phyloP scores from a whole-genome alignment of 1,140 invertebrate genomes.

The Drosophila athabasca region DNA sequence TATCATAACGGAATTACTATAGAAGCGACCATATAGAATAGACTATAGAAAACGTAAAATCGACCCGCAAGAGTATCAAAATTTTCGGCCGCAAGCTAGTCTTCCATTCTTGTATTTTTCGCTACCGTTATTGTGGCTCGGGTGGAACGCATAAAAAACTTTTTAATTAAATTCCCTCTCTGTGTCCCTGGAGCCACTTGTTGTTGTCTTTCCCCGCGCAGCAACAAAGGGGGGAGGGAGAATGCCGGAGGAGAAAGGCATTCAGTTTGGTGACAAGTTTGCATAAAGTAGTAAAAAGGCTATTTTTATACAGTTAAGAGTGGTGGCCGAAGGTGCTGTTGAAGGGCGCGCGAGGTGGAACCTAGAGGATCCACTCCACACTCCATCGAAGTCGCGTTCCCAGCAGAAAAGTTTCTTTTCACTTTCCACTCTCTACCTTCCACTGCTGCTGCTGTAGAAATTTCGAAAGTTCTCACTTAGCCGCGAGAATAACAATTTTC shows the following conservation, averaged over 20 bases:
- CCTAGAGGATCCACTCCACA: not conserved
- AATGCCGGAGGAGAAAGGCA: slow-evolving; percentile 11
- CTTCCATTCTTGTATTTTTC: slow-evolving; percentile 10
- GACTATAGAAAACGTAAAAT: too few species aligned
- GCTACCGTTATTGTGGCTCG: slow-evolving; percentile 32
- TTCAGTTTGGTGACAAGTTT: slow-evolving; percentile 60
- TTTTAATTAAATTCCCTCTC: slow-evolving; percentile 75
- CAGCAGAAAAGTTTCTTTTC: slow-evolving; percentile 22
- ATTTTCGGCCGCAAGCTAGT: too few species aligned
- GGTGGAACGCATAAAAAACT: slow-evolving; percentile 60
- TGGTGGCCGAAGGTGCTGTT: slow-evolving; percentile 11
- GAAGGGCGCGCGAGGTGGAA: not conserved
- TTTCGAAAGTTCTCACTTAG: slow-evolving; percentile 3
- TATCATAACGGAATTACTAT: too few species aligned
- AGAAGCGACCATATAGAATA: too few species aligned
- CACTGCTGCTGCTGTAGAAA: slow-evolving; percentile 8
- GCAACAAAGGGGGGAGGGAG: slow-evolving; percentile 2
- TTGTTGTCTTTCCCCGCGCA: slow-evolving; percentile 33
- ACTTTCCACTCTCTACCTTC: not conserved
- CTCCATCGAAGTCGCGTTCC: slow-evolving; percentile 14
- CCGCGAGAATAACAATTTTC: slow-evolving; percentile 25
- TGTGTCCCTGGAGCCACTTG: slow-evolving; percentile 35
- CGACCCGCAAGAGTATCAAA: too few species aligned
- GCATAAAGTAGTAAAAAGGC: slow-evolving; percentile 54
- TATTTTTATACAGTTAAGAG: slow-evolving; percentile 52